Percentiles rank a stretch among this genome's conserved stretches.
phyloP scores from a whole-genome alignment of 2,888 invertebrate species.

The Chouioia cunea region DNA sequence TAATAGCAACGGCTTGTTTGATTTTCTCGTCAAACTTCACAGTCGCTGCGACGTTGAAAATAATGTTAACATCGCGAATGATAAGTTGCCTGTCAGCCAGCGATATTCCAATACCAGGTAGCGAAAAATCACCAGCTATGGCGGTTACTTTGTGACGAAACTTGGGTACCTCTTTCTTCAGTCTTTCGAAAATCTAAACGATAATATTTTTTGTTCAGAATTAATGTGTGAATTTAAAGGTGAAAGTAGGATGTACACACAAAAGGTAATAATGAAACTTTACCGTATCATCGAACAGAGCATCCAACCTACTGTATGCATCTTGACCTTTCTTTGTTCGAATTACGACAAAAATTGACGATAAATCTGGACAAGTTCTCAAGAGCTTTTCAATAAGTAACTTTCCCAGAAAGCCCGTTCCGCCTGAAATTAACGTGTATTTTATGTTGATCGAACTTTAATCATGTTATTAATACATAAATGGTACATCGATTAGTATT shows the following conservation, averaged over 20 bases:
- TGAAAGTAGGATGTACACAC: not conserved
- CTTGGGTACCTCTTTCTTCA: slow-evolving; percentile 72
- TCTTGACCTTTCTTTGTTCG: slow-evolving; percentile 75
- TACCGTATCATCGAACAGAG: slow-evolving; percentile 78
- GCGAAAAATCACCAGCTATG: slow-evolving; percentile 77
- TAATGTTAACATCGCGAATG: slow-evolving; percentile 74
- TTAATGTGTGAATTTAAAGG: not conserved
- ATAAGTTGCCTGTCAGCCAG: slow-evolving; percentile 74
- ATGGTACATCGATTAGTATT: too few relatives aligned
- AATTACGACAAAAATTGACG: slow-evolving; percentile 72
- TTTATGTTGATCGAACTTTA: not conserved
- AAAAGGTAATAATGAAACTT: slow-evolving; percentile 58
- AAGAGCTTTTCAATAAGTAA: slow-evolving; percentile 74
- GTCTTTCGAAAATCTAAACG: slow-evolving; percentile 70
- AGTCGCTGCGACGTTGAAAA: slow-evolving; percentile 93
- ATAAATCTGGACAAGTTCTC: slow-evolving; percentile 71
- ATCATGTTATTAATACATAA: too few relatives aligned
- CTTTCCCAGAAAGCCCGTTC: slow-evolving; percentile 71
- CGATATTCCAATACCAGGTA: slow-evolving; percentile 76
- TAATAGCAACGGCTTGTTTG: slow-evolving; percentile 81
- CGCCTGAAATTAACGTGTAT: slow-evolving; percentile 68
- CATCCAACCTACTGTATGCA: slow-evolving; percentile 75
- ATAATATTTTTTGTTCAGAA: slow-evolving; percentile 1
- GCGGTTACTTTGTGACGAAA: slow-evolving; percentile 78
- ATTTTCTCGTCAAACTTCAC: slow-evolving; percentile 90